A percentile compares a stretch with the other conserved stretches of the same genome.
These are phyloP conservation scores for Steatocranus sp. DNA, from an alignment of 2,797 vertebrate genomes.

Conservation along the genomic window DNA sequence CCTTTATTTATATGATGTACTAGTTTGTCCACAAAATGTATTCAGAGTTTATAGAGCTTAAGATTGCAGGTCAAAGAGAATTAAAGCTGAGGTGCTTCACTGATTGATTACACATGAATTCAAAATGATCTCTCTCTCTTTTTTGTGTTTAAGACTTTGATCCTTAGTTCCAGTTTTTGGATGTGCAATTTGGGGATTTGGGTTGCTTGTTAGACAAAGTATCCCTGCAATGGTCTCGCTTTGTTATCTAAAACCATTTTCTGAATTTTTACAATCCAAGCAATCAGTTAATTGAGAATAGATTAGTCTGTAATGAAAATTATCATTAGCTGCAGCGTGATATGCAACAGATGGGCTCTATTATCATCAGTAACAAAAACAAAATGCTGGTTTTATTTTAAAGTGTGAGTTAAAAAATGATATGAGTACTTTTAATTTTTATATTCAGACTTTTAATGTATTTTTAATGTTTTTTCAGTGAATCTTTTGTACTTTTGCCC, in stretches of 20 bases:
- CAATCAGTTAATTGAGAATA: neutral
- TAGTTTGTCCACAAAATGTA: neutral
- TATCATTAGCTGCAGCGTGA: neutral
- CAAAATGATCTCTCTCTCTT: neutral
- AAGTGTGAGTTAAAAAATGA: neutral
- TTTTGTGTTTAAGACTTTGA: neutral
- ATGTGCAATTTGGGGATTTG: neutral
- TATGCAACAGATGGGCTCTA: neutral
- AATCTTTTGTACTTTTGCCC: neutral
- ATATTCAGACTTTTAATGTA: neutral
- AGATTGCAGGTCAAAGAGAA: neutral
- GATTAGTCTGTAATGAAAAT: neutral
- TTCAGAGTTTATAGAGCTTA: neutral
- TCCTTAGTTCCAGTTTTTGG: neutral
- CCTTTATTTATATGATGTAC: neutral
- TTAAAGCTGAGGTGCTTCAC: neutral
- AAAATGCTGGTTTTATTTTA: neutral
- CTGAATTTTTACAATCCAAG: neutral
- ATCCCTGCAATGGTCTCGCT: neutral
- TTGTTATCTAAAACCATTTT: neutral
- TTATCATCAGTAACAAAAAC: neutral
- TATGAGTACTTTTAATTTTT: neutral
- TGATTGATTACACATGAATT: neutral
- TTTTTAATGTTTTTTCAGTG: neutral
- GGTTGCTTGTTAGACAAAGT: neutral